Evolutionary conservation across 2,888 invertebrate genomes (phyloP), one percentile per base, ranked within the genome.

Genomic region (Sycophila texana): DNA sequence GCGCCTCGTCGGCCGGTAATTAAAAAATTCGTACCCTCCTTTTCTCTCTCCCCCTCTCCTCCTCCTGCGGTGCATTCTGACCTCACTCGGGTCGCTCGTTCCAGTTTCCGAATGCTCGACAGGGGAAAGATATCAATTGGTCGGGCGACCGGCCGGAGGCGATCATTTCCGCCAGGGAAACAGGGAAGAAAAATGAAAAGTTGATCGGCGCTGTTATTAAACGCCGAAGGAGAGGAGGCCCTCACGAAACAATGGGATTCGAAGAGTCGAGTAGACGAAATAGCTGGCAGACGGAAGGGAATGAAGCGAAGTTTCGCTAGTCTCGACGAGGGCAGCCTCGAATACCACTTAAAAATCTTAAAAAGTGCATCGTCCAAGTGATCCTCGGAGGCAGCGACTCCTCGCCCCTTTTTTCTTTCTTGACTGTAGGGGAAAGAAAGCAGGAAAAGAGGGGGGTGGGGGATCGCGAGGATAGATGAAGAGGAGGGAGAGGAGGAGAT

Each of bases 271-370:
- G n/a, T 53, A n/a, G n/a, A 7, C 53, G 47, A 58, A 16, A 53
- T 53, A 51, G 10, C 12, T 13, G 4, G 57, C 26, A 16, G 63
- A 30, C 39, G 55, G 22, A 30, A 47, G 47, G 49, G 47, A 65
- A 16, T 7, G 12, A 13, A 18, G 61, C 7, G 1, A 66, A 80
- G 70, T 70, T 74, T 47, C 57, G 70, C 26, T 39, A 51, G 63
- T 66, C 74, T 63, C 68, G 22, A 39, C 39, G 39, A 7, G 39
- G 39, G 39, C 39, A 39, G 39, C 39, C 39, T 39, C 39, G 39
- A 39, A 53, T 67, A 66, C 65, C 75, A 76, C 75, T 77, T 77
- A 70, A 77, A 79, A 75, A 39, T n/a, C 75, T 79, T 72, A 63
- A 71, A 72, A 61, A 65, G 53, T 58, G 39, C 39, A 39, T 75